These are phyloP conservation scores for Ariopsis seemanni DNA, from an alignment of 2,113 vertebrate species.

Conservation along the genomic window DNA sequence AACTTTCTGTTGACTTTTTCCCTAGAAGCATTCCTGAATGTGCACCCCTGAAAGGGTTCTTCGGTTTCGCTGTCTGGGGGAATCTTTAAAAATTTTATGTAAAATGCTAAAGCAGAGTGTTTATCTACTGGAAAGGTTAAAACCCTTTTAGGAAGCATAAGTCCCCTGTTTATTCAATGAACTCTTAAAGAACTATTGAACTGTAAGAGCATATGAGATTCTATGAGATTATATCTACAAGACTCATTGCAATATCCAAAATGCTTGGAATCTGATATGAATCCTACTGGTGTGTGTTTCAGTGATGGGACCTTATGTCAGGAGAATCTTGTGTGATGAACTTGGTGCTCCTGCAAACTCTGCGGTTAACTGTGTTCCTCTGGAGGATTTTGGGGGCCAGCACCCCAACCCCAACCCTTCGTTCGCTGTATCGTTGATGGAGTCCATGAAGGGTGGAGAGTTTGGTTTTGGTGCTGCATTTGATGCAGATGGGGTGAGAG, in stretches of 20 bases:
- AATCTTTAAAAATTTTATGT: background rate
- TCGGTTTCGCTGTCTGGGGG: background rate
- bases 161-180: background rate
- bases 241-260: background rate
- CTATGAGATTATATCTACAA: background rate
- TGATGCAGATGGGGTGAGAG: conserved; percentile 93
- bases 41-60: background rate
- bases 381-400: conserved; percentile 96
- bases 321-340: conserved; percentile 93
- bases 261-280: background rate
- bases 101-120: background rate
- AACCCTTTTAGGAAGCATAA: background rate
- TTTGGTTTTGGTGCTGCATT: conserved; percentile 97
- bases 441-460: conserved; percentile 95
- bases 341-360: conserved; percentile 96
- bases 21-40: background rate
- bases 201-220: background rate
- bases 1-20: background rate
- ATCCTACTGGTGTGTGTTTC: conserved; percentile 14
- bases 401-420: conserved; percentile 91
- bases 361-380: conserved; percentile 90
- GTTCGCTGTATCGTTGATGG: conserved; percentile 86
- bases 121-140: background rate
- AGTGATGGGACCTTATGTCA: conserved; percentile 98
- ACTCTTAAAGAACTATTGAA: background rate